phyloP scores from a whole-genome alignment of 1,140 invertebrate genomes.

The Cyclina sinensis region DNA sequence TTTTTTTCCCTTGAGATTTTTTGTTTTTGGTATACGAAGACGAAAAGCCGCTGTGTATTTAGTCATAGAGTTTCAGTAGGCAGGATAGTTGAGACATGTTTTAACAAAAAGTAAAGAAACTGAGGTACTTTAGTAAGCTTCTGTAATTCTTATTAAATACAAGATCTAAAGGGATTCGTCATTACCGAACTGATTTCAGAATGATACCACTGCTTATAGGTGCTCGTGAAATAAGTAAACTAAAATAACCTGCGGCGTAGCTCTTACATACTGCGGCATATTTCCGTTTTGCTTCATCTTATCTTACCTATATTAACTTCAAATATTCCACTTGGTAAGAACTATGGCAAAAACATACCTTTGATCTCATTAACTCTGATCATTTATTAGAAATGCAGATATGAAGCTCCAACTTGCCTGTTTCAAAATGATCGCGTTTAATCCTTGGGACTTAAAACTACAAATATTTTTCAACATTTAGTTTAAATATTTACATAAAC shows the following conservation, averaged over 20 bases:
- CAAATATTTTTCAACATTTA: too few relatives aligned
- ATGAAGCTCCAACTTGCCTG: background rate
- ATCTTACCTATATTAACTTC: background rate
- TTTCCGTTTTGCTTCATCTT: background rate
- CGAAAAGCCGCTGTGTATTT: too few relatives aligned
- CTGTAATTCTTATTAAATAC: background rate
- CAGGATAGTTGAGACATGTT: too few relatives aligned
- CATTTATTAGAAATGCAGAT: slow-evolving; percentile 7
- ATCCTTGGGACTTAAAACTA: too few relatives aligned
- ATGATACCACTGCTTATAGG: background rate
- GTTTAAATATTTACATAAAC: too few relatives aligned
- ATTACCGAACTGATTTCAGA: background rate
- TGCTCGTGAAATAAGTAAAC: background rate
- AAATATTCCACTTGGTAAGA: background rate
- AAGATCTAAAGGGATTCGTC: background rate
- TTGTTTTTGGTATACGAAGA: too few relatives aligned
- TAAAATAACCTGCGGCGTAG: background rate
- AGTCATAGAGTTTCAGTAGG: too few relatives aligned
- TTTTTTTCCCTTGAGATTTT: too few relatives aligned
- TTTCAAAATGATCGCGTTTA: background rate
- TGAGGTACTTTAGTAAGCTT: too few relatives aligned
- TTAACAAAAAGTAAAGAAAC: too few relatives aligned
- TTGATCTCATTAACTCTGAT: background rate
- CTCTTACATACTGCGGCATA: background rate
- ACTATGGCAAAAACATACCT: background rate